Evolutionary conservation across 2,113 vertebrate genomes (phyloP), one percentile per base, ranked within the genome.

Genomic region (Aphyosemion australe): DNA sequence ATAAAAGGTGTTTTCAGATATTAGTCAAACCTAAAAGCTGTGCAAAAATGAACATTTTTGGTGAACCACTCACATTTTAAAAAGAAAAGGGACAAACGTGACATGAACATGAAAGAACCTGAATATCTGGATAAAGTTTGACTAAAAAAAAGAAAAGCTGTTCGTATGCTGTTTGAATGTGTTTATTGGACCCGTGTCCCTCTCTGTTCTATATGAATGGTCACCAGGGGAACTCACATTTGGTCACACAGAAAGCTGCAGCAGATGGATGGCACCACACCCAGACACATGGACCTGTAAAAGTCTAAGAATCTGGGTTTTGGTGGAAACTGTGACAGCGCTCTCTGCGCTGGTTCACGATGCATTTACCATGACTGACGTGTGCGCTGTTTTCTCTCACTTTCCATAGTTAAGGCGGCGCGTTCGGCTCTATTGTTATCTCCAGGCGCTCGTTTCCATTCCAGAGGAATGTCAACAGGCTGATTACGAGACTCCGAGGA

Each of bases 11-110:
- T n/a, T n/a, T n/a, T n/a, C n/a, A n/a, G n/a, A n/a, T n/a, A n/a
- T n/a, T n/a, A n/a, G n/a, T n/a, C n/a, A n/a, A n/a, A n/a, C n/a
- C 76, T 66, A 11, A 72, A 86, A 46, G 79, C 90, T 82, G 88
- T 76, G 72, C 74, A 61, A 83, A 84, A 92, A 89, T 90, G 89
- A 92, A 84, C 79, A 90, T 91, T 88, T 86, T 66, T 88, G 90
- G 89, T 83, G 69, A 50, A 82, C 89, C 71, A 74, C 68, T 84
- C 83, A 88, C 87, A 58, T 87, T 81, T 61, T 74, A 26, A 26
- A 26, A 5, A 26, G 3, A 26, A 26, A 82, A 71, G 50, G 37
- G 26, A 83, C 79, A 69, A 77, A 66, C 8, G 89, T 61, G 81
- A 90, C 85, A 89, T 84, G 61, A 82, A 86, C 87, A 87, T 83